Evolutionary conservation across 2,888 invertebrate species (phyloP), one percentile per base, ranked within the genome.

Genomic region (Anoncus sp.): DNA sequence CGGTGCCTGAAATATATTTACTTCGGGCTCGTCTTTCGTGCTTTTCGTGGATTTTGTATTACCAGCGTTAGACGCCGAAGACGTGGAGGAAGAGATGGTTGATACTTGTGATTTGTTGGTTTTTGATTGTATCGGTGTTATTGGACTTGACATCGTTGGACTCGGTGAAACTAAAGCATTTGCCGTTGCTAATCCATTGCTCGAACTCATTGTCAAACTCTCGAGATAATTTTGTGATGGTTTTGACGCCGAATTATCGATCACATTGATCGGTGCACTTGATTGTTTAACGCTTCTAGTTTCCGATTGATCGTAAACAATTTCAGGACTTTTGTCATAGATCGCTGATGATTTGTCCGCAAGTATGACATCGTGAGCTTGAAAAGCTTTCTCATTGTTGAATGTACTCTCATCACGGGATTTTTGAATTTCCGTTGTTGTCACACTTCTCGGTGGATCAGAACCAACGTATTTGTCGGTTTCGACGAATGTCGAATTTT

Each of bases 1-100:
- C 0, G 97, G 97, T 2, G 97, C 97, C 82, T 95, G 94, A 86
- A 95, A 96, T 62, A 97, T 96, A 89, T 96, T 96, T 1, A 97
- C 96, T 76, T 95, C 95, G 76, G 93, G 92, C 86, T 85, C 86
- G 3, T 87, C 84, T 16, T 85, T 85, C 14, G 82, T 83, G 82
- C 94, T 91, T 5, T 90, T 93, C 89, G 94, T 94, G 71, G n/a
- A n/a, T n/a, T n/a, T n/a, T n/a, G n/a, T n/a, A n/a, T n/a, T n/a
- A n/a, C n/a, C n/a, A n/a, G n/a, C n/a, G n/a, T n/a, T n/a, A n/a
- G 77, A 65, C 14, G 75, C 43, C 27, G 75, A 75, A 0, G 77
- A 70, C 1, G 80, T 70, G 5, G 53, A 55, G 2, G 62, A 27
- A 1, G 38, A 38, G 38, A 38, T 12, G 6, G 10, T 38, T 12